These are phyloP conservation scores for Sisor rabdophorus DNA, from an alignment of 2,113 vertebrate species.

Conservation along the genomic window DNA sequence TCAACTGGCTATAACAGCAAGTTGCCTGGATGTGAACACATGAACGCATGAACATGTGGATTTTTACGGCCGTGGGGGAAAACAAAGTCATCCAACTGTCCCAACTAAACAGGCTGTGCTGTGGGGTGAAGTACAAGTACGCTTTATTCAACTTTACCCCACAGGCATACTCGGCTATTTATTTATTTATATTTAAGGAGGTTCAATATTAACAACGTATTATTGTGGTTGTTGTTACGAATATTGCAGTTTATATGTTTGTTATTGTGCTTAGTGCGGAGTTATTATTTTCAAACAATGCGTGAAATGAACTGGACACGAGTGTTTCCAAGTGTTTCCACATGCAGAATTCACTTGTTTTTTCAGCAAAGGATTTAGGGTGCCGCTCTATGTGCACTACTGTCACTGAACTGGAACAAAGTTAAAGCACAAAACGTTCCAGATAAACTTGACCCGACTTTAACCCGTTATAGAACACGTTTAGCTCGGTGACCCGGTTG, in stretches of 20 bases:
- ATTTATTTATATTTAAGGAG: too few relatives aligned
- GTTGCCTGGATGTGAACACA: not conserved
- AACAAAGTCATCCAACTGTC: not conserved
- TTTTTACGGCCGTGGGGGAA: not conserved
- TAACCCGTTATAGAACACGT: not conserved
- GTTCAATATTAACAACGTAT: not conserved
- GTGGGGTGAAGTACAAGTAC: not conserved
- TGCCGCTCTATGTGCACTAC: not conserved
- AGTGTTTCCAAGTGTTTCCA: not conserved
- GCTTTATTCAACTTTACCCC: not conserved
- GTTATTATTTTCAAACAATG: not conserved
- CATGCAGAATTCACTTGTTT: not conserved
- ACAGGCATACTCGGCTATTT: not conserved
- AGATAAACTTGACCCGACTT: not conserved
- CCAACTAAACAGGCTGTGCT: not conserved
- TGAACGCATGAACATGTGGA: not conserved
- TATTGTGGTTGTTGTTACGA: not conserved
- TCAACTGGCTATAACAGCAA: not conserved
- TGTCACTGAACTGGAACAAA: not conserved
- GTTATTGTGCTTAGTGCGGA: not conserved
- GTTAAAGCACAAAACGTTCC: slow-evolving; percentile 9
- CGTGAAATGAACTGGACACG: not conserved
- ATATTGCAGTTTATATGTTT: not conserved
- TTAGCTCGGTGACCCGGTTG: slow-evolving; percentile 15
- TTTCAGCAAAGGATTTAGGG: not conserved